Evolutionary conservation across 2,797 vertebrate genomes (phyloP).

Genomic region (Tamandua tetradactyla): DNA sequence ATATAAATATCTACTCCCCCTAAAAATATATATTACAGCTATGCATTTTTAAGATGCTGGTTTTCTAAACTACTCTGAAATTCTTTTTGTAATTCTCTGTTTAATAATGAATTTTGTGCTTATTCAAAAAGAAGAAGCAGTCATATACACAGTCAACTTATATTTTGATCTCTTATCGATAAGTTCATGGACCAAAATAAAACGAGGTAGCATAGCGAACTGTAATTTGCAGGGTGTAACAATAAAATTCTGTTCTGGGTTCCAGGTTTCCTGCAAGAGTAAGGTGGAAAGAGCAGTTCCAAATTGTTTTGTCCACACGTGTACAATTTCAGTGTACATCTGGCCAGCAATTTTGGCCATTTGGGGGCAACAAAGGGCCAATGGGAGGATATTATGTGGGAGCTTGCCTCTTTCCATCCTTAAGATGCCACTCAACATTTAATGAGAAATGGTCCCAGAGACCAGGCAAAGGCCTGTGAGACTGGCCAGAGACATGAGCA

Average conservation of each 20-base stretch:
- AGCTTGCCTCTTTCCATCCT: not conserved
- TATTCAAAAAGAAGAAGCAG: slow-evolving; percentile 18
- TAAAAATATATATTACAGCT: not conserved
- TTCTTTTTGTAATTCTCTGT: slow-evolving; percentile 30
- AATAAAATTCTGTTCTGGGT: not conserved
- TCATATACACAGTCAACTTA: not conserved
- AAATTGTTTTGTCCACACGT: not conserved
- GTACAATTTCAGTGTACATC: not conserved
- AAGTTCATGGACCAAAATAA: not conserved
- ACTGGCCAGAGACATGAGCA: not conserved
- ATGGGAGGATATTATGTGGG: not conserved
- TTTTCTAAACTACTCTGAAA: slow-evolving; percentile 33
- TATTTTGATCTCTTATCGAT: not conserved
- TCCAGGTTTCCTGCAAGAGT: slow-evolving; percentile 3
- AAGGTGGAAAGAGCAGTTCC: not conserved
- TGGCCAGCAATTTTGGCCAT: not conserved
- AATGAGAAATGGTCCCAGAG: not conserved
- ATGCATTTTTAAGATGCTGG: not conserved
- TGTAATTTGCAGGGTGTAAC: not conserved
- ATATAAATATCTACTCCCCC: too few relatives aligned
- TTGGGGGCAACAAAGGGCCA: not conserved
- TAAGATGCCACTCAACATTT: not conserved
- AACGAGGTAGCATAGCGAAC: not conserved
- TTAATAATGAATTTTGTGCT: slow-evolving; percentile 52
- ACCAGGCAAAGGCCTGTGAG: not conserved